A percentile compares a stretch with the other conserved stretches of the same genome.
These are phyloP conservation scores for Eptatretus atami DNA, from an alignment of 2,797 vertebrate genomes.

Conservation along the genomic window DNA sequence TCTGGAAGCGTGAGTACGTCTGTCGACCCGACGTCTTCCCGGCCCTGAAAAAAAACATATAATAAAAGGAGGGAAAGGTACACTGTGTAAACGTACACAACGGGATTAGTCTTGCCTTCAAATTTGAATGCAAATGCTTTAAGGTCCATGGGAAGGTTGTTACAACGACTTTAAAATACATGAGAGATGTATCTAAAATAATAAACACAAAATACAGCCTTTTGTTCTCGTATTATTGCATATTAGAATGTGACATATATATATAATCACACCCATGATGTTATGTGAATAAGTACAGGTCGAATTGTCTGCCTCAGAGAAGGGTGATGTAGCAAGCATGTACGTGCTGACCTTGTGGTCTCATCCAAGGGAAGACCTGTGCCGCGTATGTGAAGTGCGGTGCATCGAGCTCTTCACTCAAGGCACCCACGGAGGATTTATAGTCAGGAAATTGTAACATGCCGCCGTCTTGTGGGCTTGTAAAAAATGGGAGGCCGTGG, in stretches of 20 bases:
- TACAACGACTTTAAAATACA: too few species aligned
- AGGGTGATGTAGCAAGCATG: constrained; percentile 1
- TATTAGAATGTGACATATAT: too few species aligned
- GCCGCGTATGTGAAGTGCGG: constrained; percentile 87
- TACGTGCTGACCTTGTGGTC: constrained; percentile 68
- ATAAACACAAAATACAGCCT: too few species aligned
- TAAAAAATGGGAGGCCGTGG: constrained; percentile 77
- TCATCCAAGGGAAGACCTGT: constrained; percentile 94
- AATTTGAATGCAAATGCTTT: too few species aligned
- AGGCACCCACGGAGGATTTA: constrained; percentile 49
- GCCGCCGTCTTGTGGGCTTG: constrained; percentile 65
- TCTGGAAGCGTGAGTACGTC: constrained; percentile 39
- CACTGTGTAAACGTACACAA: too few species aligned
- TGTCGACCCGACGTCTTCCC: constrained; percentile 33
- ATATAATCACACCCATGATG: too few species aligned
- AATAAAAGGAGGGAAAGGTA: background rate
- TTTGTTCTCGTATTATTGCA: too few species aligned
- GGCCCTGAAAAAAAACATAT: constrained; percentile 19
- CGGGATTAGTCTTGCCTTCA: too few species aligned
- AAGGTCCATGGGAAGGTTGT: too few species aligned
- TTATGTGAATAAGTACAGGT: too few species aligned
- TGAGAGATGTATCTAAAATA: too few species aligned
- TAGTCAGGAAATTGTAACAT: constrained; percentile 84
- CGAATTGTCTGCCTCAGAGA: too few species aligned
- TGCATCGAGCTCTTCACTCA: constrained; percentile 54